Conservation (phyloP, 2,797 vertebrate species). For the Chelonia mydas region DNA sequence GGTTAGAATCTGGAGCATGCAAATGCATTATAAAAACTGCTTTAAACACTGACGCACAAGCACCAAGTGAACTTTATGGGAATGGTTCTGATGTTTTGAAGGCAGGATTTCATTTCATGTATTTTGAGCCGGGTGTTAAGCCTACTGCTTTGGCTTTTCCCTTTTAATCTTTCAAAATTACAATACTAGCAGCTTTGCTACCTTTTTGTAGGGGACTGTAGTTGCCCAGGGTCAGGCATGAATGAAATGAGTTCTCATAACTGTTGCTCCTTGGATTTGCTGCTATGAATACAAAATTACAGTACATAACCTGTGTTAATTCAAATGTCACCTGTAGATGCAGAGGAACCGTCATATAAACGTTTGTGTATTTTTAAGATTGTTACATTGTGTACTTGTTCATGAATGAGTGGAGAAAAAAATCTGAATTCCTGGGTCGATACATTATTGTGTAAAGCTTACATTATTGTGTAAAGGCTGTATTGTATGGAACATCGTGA, state of each 20-base stretch:
- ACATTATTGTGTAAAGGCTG: not conserved
- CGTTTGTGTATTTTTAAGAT: not conserved
- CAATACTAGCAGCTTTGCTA: constrained; percentile 43
- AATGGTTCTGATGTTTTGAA: constrained; percentile 56
- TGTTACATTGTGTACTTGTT: not conserved
- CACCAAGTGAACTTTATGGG: constrained; percentile 19
- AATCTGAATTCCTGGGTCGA: not conserved
- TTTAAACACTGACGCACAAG: constrained; percentile 32
- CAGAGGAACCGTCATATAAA: not conserved
- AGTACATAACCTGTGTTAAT: not conserved
- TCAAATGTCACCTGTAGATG: not conserved
- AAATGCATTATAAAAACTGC: constrained; percentile 36
- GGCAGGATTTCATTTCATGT: not conserved
- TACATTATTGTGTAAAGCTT: not conserved
- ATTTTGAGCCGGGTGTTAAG: constrained; percentile 69
- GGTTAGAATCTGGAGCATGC: constrained; percentile 55
- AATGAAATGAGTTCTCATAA: not conserved
- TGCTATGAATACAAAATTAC: not conserved
- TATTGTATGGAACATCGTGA: not conserved
- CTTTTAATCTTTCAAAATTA: constrained; percentile 59
- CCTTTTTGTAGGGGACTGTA: constrained; percentile 1
- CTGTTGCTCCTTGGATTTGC: not conserved
- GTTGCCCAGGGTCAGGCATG: not conserved
- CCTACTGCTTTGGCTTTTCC: constrained; percentile 26
- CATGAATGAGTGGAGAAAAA: not conserved